phyloP scores from a whole-genome alignment of 2,113 vertebrate genomes.

The Bubalus kerabau region DNA sequence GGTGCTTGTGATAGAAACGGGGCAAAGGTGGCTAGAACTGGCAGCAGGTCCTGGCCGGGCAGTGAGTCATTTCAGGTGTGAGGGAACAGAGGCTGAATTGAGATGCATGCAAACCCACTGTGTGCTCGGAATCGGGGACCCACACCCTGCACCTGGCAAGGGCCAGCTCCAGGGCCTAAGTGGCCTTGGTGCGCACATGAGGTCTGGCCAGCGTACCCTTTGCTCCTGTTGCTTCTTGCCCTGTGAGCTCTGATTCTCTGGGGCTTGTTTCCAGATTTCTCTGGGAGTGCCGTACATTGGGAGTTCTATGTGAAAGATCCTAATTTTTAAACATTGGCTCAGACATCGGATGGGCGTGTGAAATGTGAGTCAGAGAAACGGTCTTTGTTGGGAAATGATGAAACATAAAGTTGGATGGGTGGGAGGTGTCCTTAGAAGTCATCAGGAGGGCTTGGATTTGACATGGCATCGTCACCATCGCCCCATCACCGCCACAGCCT shows the following conservation, averaged over 20 bases:
- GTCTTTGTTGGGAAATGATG: neutral
- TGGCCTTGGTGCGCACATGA: accelerated
- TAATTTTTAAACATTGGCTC: neutral
- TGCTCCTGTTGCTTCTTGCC: accelerated
- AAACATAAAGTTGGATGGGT: neutral
- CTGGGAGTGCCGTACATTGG: neutral
- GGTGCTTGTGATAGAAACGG: neutral
- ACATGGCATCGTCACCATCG: accelerated
- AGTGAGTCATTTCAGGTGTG: accelerated
- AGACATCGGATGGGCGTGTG: neutral
- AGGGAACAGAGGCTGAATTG: neutral
- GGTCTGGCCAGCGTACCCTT: neutral
- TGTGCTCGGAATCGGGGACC: accelerated
- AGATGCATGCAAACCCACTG: accelerated
- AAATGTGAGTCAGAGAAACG: neutral
- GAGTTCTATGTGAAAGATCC: neutral
- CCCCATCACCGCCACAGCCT: neutral
- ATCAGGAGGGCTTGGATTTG: neutral
- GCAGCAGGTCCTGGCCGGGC: neutral
- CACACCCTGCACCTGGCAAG: accelerated
- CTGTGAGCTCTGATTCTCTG: neutral
- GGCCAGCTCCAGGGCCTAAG: no score
- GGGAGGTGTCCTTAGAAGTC: neutral
- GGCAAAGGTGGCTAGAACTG: neutral
- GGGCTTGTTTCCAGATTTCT: neutral